Conservation (phyloP, 2,888 invertebrate genomes). For the Sarcophaga caerulescens region DNA sequence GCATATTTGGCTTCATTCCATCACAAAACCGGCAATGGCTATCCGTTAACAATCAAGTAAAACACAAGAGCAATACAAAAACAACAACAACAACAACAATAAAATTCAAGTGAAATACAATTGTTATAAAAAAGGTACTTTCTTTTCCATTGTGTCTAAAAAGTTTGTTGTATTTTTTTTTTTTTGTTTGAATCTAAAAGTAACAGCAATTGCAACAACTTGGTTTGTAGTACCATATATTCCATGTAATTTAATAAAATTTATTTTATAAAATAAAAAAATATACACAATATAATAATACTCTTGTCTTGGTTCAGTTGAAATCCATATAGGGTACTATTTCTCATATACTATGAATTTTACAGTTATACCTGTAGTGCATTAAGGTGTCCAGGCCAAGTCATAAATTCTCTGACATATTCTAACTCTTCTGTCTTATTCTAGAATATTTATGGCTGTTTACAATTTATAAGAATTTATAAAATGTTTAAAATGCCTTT, state of each 20-base stretch:
- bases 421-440: not conserved
- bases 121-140: conserved; percentile 23
- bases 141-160: conserved; percentile 35
- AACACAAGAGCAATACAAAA: not conserved
- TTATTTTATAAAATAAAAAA: conserved; percentile 2
- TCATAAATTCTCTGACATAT: not conserved
- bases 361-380: not conserved
- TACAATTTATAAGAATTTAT: not conserved
- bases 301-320: too few relatives aligned
- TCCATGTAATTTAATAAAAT: not conserved
- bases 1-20: conserved; percentile 32
- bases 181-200: not conserved
- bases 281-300: too few relatives aligned
- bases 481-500: not conserved
- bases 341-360: too few relatives aligned
- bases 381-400: not conserved
- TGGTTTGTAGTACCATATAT: not conserved
- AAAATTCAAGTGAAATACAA: not conserved
- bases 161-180: not conserved
- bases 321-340: too few relatives aligned
- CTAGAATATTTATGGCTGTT: not conserved
- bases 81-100: not conserved
- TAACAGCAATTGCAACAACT: conserved; percentile 44
- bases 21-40: not conserved
- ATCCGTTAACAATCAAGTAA: conserved; percentile 5